Evolutionary conservation across 2,888 invertebrate species (phyloP).

Genomic region (Syrista parreyssii): DNA sequence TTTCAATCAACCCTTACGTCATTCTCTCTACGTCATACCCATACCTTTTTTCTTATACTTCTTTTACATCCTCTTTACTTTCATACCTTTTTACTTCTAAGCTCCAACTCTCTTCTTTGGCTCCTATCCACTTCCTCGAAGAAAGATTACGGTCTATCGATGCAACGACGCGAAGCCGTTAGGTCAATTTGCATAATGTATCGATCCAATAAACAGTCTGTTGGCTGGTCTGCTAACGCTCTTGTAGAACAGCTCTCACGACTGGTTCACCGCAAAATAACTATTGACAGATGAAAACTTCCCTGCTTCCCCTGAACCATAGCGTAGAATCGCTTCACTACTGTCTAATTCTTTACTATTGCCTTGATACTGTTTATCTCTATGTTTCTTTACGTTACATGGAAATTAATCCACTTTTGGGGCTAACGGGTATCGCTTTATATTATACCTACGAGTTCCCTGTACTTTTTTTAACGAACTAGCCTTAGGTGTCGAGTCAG

Average conservation of each 20-base stretch:
- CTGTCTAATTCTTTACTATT: not conserved
- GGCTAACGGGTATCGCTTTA: not conserved
- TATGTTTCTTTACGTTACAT: constrained; percentile 10
- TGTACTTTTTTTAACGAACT: not conserved
- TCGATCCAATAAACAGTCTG: constrained; percentile 54
- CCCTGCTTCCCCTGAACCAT: constrained; percentile 20
- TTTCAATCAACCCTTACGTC: not conserved
- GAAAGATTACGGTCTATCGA: not conserved
- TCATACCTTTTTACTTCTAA: not conserved
- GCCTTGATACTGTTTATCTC: not conserved
- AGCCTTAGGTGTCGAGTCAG: not conserved
- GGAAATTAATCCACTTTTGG: constrained; percentile 41
- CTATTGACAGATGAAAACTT: constrained; percentile 45
- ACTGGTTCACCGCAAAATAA: constrained; percentile 39
- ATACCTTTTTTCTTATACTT: not conserved
- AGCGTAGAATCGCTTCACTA: constrained; percentile 1
- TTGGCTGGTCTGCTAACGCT: constrained; percentile 27
- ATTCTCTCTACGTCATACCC: not conserved
- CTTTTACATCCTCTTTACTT: too few species aligned
- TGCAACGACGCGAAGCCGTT: constrained; percentile 31
- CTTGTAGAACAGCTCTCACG: constrained; percentile 18
- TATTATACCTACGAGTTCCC: not conserved
- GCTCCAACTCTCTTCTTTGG: not conserved
- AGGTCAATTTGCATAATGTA: constrained; percentile 56
- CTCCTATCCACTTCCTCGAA: not conserved